phyloP scores from a whole-genome alignment of 37 sponge, comb jelly and placozoan species.

The Tethya wilhelma region DNA sequence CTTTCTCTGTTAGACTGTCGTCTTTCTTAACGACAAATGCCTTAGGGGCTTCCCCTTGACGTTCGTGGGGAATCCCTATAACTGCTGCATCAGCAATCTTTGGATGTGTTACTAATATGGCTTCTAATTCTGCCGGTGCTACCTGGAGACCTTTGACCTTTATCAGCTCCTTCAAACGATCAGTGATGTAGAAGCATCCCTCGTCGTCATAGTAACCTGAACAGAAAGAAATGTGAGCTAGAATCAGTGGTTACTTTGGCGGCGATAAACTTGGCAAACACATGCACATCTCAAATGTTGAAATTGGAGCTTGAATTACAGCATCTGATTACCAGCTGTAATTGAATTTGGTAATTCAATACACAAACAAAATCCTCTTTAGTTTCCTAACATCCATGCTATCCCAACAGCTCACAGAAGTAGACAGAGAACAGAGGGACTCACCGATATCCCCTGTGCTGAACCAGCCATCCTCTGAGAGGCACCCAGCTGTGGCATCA shows the following conservation, averaged over 20 bases:
- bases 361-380: too few species aligned
- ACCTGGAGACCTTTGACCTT: constrained; percentile 94
- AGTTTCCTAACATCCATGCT: too few species aligned
- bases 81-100: constrained; percentile 88
- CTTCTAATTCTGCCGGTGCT: constrained; percentile 95
- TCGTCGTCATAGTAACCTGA: constrained; percentile 83
- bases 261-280: too few species aligned
- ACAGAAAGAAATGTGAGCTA: constrained; percentile 25
- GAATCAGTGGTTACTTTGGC: not conserved
- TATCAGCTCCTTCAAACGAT: constrained; percentile 92
- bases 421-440: too few species aligned
- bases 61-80: constrained; percentile 80
- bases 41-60: constrained; percentile 85
- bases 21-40: constrained; percentile 88
- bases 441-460: constrained; percentile 84
- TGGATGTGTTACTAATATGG: constrained; percentile 71
- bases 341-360: too few species aligned
- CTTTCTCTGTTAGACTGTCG: constrained; percentile 54
- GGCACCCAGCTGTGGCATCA: constrained; percentile 55
- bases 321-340: too few species aligned
- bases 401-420: too few species aligned
- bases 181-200: constrained; percentile 84
- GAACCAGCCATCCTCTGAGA: constrained; percentile 85
- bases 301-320: too few species aligned
- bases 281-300: not conserved